Percentiles rank a stretch among this genome's conserved stretches.
Conservation (phyloP, 2,113 vertebrate species). For the Hepsetus odoe region DNA sequence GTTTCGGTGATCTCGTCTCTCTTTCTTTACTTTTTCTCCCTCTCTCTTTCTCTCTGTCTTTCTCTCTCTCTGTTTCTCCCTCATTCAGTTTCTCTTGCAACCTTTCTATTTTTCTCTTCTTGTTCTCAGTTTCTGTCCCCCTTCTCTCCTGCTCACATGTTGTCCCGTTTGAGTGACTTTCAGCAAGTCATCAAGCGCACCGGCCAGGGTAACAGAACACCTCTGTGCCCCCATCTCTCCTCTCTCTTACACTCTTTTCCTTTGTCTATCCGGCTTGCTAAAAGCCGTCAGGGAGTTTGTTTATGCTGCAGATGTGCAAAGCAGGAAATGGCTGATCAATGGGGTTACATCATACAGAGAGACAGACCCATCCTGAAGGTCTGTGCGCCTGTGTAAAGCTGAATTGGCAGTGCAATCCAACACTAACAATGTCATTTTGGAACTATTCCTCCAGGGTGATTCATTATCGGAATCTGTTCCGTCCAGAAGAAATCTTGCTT, state of each 20-base stretch:
- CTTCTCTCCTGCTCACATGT: background rate
- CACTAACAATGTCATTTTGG: background rate
- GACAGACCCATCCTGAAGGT: background rate
- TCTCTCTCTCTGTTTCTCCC: background rate
- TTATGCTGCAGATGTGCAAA: conserved; percentile 10
- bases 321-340: conserved; percentile 24
- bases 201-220: conserved; percentile 54
- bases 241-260: conserved; percentile 9
- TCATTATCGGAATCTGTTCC: conserved; percentile 7
- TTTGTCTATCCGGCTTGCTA: background rate
- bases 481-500: conserved; percentile 8
- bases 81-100: background rate
- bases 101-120: no score
- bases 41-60: no score
- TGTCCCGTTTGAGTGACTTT: conserved; percentile 55
- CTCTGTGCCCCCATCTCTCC: conserved; percentile 17
- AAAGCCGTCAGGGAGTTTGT: background rate
- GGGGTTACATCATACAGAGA: background rate
- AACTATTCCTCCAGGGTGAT: background rate
- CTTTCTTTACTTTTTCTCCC: no score
- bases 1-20: no score
- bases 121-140: no score
- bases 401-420: background rate
- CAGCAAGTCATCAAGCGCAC: conserved; percentile 55
- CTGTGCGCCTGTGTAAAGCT: background rate